phyloP scores from a whole-genome alignment of 2,113 vertebrate genomes.

The Delphinus delphis region DNA sequence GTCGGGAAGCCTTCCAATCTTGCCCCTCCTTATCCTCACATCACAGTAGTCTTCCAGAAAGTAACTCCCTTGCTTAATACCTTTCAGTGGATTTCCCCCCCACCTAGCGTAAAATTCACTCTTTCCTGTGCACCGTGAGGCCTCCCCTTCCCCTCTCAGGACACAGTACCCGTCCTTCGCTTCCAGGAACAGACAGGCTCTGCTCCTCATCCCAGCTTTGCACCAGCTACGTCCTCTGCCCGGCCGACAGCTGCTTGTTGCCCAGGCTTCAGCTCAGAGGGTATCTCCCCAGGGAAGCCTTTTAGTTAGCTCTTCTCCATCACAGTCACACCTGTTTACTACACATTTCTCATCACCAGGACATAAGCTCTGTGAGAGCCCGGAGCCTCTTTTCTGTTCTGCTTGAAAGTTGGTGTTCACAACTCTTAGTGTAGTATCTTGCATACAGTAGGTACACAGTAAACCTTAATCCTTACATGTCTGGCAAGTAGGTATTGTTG shows the following conservation, averaged over 20 bases:
- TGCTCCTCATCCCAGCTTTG: not conserved
- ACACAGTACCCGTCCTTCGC: not conserved
- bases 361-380: not conserved
- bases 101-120: not conserved
- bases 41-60: not conserved
- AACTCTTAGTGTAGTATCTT: not conserved
- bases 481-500: not conserved
- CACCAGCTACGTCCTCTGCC: not conserved
- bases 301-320: not conserved
- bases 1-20: not conserved
- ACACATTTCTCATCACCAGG: not conserved
- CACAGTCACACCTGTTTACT: not conserved
- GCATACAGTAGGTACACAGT: not conserved
- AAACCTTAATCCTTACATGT: not conserved
- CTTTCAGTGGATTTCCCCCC: not conserved
- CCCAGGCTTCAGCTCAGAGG: not conserved
- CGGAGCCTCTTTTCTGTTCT: not conserved
- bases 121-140: not conserved
- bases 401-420: not conserved
- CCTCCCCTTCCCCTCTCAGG: not conserved
- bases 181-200: not conserved
- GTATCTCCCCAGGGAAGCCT: not conserved
- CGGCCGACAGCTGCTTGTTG: not conserved
- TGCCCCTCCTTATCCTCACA: not conserved
- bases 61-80: not conserved